These are phyloP conservation scores for Orchesella cincta DNA, from an alignment of 1,140 invertebrate genomes.

Conservation along the genomic window DNA sequence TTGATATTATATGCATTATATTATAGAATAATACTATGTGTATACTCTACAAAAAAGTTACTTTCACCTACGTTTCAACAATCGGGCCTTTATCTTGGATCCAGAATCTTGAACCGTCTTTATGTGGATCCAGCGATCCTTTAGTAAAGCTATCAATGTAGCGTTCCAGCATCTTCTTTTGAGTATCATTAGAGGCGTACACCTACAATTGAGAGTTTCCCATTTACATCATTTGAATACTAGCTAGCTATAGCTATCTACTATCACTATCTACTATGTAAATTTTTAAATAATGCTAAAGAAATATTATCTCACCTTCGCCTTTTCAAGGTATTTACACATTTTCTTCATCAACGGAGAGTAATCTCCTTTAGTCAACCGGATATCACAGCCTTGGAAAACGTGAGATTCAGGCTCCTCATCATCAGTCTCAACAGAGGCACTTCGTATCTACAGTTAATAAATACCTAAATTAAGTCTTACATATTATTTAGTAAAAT, in stretches of 20 bases:
- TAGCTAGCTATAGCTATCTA: too few relatives aligned
- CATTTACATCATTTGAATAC: too few relatives aligned
- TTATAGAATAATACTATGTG: not conserved
- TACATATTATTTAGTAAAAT: slow-evolving; percentile 35
- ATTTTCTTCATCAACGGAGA: slow-evolving; percentile 70
- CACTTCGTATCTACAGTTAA: slow-evolving; percentile 71
- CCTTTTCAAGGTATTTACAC: slow-evolving; percentile 69
- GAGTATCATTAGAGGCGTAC: slow-evolving; percentile 76
- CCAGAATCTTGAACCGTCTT: slow-evolving; percentile 85
- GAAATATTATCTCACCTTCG: too few relatives aligned
- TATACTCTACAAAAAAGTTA: not conserved
- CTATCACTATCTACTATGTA: too few relatives aligned
- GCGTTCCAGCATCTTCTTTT: slow-evolving; percentile 81
- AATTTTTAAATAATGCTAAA: too few relatives aligned
- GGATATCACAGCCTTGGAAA: slow-evolving; percentile 71
- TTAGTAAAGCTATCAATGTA: slow-evolving; percentile 81
- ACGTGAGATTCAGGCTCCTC: slow-evolving; percentile 63
- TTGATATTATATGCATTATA: slow-evolving; percentile 44
- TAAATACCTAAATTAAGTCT: not conserved
- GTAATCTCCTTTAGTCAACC: slow-evolving; percentile 84
- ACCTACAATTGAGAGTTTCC: too few relatives aligned
- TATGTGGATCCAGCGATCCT: slow-evolving; percentile 83
- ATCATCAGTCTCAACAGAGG: slow-evolving; percentile 65
- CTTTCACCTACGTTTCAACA: slow-evolving; percentile 74
- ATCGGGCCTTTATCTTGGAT: slow-evolving; percentile 89